Base-by-base conservation (phyloP, 2,113 vertebrate species). In the Raja brachyura region DNA sequence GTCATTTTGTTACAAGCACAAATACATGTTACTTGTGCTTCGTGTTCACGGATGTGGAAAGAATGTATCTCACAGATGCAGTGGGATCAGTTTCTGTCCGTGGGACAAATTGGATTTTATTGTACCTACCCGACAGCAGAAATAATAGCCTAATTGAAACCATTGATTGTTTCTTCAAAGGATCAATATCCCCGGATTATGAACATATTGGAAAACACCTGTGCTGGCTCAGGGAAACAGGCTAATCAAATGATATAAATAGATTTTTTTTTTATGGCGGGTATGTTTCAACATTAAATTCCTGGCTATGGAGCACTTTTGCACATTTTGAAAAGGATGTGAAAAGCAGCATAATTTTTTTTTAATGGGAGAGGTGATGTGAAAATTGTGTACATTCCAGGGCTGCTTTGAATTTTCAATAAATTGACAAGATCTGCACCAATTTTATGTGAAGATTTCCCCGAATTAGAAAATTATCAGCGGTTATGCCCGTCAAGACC, bases 71-170 rank as follows among this genome's bases (percentile, higher is more conserved):
- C 25, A 25, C 25, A 28, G 81, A 86, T 61, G 8, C 56, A n/a
- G 5, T 25, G 3, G 54, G 79, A 85, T 85, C 25, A n/a, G 81
- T 54, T 59, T 28, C 8, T 86, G 81, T 61, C 25, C 28, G 25
- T 86, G 48, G 48, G 54, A 25, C 48, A 22, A 86, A 31, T 59
- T 25, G 28, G 25, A 18, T 86, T 61, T 86, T 59, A 86, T n/a
- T 86, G 54, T 16, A 86, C 81, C 81, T 61, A 86, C 81, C 14
- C 13, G 10, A 31, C 81, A 86, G 81, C 25, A 86, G 16, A 68
- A 86, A 61, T 61, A n/a, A 86, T 86, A n/a, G 81, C 48, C 81
- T 28, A 56, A 85, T 22, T 85, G 81, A 85, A 85, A 85, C 54
- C 48, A 86, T 16, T 59, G 81, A 86, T 86, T 61, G 56, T n/a